Evolutionary conservation across 2,888 invertebrate genomes (phyloP).

Genomic region (Lapara coniferarum): DNA sequence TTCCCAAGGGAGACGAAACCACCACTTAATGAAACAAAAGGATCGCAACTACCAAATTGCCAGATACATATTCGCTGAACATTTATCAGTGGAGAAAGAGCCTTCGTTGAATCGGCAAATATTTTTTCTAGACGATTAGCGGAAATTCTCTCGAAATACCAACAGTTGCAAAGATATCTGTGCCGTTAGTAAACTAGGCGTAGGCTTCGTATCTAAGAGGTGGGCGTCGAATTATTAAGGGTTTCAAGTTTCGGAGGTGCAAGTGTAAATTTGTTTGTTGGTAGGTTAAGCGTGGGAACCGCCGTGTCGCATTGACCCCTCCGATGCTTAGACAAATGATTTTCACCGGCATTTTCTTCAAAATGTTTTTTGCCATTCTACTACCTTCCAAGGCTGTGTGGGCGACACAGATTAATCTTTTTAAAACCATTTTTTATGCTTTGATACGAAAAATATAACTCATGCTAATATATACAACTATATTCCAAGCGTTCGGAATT

Average conservation of each 20-base stretch:
- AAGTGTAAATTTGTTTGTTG: constrained; percentile 40
- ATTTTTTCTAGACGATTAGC: constrained; percentile 82
- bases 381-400: neutral
- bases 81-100: constrained; percentile 77
- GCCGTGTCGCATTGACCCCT: constrained; percentile 74
- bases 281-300: constrained; percentile 76
- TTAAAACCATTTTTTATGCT: no score
- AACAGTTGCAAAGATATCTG: constrained; percentile 43
- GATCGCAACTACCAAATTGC: constrained; percentile 63
- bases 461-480: no score
- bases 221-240: neutral
- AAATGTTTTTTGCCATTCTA: constrained; percentile 52
- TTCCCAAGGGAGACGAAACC: constrained; percentile 48
- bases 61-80: constrained; percentile 72
- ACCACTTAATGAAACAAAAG: constrained; percentile 70
- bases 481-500: no score
- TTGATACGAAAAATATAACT: no score
- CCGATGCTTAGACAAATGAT: constrained; percentile 79
- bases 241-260: constrained; percentile 28
- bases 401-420: constrained; percentile 28
- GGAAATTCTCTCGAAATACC: constrained; percentile 75
- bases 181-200: neutral
- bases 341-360: constrained; percentile 69
- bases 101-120: constrained; percentile 75
- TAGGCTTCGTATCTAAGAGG: neutral